These are phyloP conservation scores for Taenioides sp. DNA, from an alignment of 2,797 vertebrate species.

Conservation along the genomic window DNA sequence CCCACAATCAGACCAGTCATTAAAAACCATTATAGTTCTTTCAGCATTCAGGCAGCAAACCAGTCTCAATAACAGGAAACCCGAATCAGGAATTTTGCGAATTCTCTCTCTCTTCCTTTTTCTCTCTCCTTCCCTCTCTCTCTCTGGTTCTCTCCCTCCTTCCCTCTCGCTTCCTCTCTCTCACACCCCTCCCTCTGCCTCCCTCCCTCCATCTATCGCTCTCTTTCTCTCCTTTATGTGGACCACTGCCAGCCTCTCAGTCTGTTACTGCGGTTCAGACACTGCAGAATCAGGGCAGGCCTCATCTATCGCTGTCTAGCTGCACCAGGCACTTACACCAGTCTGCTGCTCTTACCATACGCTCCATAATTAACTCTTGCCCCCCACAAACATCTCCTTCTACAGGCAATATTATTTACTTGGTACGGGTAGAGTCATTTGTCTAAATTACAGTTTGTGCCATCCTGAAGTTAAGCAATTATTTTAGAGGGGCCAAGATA, in stretches of 20 bases:
- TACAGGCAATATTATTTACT: background rate
- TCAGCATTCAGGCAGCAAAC: background rate
- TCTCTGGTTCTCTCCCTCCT: background rate
- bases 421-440: background rate
- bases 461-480: background rate
- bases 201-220: background rate
- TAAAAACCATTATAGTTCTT: background rate
- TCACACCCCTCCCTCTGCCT: background rate
- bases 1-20: no score
- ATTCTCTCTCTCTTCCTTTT: no score
- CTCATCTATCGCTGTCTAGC: constrained; percentile 4
- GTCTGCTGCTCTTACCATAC: background rate
- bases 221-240: background rate
- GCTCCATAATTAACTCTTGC: background rate
- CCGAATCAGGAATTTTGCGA: background rate
- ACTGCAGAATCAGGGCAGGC: constrained; percentile 36
- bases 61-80: background rate
- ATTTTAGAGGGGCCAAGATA: background rate
- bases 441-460: background rate
- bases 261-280: constrained; percentile 32
- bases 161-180: no score
- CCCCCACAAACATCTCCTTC: background rate
- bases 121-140: background rate
- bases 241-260: constrained; percentile 16
- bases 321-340: constrained; percentile 23